These are phyloP conservation scores for Menura novaehollandiae DNA, from an alignment of 2,113 vertebrate species.

Conservation along the genomic window DNA sequence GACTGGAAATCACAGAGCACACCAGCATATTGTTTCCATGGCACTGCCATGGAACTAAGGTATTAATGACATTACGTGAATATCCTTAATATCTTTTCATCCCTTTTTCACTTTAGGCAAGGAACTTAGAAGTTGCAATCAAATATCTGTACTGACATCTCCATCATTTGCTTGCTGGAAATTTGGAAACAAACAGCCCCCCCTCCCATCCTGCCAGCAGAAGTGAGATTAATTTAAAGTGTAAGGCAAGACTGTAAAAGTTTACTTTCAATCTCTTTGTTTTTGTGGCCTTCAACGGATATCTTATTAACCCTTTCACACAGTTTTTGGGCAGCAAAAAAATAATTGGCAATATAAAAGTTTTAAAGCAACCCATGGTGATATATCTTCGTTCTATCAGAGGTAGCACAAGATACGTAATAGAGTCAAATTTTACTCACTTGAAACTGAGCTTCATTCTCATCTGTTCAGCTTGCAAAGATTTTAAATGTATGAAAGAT, in stretches of 20 bases:
- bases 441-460: constrained; percentile 34
- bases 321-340: background rate
- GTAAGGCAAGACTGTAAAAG: background rate
- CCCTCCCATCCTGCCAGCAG: background rate
- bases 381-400: background rate
- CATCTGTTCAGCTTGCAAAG: background rate
- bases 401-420: background rate
- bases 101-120: background rate
- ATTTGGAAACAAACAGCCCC: background rate
- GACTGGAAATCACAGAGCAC: background rate
- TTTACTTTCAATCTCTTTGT: background rate
- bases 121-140: background rate
- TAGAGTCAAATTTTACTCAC: constrained; percentile 9
- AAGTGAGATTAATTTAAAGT: background rate
- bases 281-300: background rate
- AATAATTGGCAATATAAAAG: background rate
- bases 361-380: background rate
- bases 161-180: background rate
- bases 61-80: background rate
- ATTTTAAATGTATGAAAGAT: background rate
- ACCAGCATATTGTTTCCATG: background rate
- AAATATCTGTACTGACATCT: background rate
- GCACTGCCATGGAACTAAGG: background rate
- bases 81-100: background rate
- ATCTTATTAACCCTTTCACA: background rate